These are phyloP conservation scores for Percopsis transmontana DNA, from an alignment of 2,113 vertebrate genomes.

Conservation along the genomic window DNA sequence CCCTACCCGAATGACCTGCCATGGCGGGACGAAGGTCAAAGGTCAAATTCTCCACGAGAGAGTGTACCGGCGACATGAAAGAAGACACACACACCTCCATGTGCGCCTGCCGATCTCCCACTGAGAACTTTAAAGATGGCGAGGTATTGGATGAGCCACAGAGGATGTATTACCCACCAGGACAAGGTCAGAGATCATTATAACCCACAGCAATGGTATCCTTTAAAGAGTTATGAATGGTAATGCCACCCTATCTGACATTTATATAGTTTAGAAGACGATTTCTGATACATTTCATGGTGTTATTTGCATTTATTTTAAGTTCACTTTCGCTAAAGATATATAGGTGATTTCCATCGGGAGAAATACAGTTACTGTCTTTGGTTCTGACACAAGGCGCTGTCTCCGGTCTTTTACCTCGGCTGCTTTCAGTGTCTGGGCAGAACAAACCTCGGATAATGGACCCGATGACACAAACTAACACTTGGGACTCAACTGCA, in stretches of 20 bases:
- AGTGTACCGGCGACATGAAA: neutral
- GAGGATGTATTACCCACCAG: neutral
- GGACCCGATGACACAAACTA: constrained; percentile 9
- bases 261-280: neutral
- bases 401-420: neutral
- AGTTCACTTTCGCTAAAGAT: neutral
- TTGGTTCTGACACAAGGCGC: neutral
- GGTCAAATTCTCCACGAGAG: constrained; percentile 21
- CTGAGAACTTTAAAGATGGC: neutral
- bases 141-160: neutral
- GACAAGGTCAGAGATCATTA: neutral
- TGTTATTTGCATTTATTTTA: too few species aligned
- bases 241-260: neutral
- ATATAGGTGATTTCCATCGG: neutral
- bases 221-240: neutral
- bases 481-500: constrained; percentile 7
- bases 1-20: constrained; percentile 5
- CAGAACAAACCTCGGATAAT: neutral
- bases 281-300: neutral
- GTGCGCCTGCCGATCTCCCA: neutral
- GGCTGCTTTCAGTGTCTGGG: neutral
- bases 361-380: neutral
- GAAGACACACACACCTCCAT: neutral
- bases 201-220: neutral
- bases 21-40: constrained; percentile 6